Base-by-base conservation (phyloP, 2,888 invertebrate genomes). In the Mythimna pallens region DNA sequence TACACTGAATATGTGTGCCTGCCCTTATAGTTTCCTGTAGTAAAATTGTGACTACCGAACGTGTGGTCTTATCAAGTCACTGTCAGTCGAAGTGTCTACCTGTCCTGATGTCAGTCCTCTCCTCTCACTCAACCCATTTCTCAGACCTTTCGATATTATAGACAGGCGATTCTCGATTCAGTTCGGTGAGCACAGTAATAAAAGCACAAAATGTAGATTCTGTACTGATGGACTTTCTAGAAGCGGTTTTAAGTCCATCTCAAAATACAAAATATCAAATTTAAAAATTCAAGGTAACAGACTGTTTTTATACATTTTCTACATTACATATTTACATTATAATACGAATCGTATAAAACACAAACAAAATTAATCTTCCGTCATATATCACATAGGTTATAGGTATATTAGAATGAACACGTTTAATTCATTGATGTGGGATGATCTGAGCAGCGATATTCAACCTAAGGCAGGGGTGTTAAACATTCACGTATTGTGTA, bases 401-500 rank as follows among this genome's bases (percentile, higher is more conserved):
- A 58, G 10, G 5, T 36, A 36, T n/a, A 59, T 14, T 63, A 81
- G 52, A 76, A 69, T 63, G n/a, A 47, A 55, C 36, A 59, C 55
- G 30, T 57, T 50, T 43, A 78, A 70, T 40, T 43, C 54, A 20
- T 76, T 17, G 78, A 70, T 66, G 67, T 65, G 47, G 73, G 14
- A 77, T 69, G 54, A 62, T 30, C 10, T 70, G 20, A 40, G 50
- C 59, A 40, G 59, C 54, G 36, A 71, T 75, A 65, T 63, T 76
- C 68, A 76, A 82, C 73, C 68, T 70, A 81, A 47, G 59, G 81
- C 61, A 71, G 67, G 36, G 55, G 69, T 71, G 72, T 82, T 80
- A 76, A 82, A 71, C 74, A 82, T 82, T 75, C 61, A 78, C 47
- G 73, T 73, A 75, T 75, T 80, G 77, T 82, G 70, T 72, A 77